Percentiles rank a stretch among this genome's conserved stretches.
Evolutionary conservation across 2,888 invertebrate species (phyloP).

Genomic region (Tinea pellionella): DNA sequence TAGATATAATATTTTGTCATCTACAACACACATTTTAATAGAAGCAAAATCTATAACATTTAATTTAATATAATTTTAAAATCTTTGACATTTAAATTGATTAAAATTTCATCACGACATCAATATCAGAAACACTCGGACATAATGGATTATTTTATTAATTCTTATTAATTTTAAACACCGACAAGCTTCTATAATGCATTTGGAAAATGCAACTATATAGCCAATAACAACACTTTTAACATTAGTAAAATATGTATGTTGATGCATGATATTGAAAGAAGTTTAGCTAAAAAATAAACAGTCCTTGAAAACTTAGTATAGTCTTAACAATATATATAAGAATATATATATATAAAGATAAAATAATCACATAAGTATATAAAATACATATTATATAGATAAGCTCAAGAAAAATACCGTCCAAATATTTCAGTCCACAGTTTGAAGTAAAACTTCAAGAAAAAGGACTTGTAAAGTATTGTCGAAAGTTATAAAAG

Average conservation of each 20-base stretch:
- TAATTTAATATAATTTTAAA: background rate
- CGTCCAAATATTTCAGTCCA: background rate
- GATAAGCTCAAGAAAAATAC: background rate
- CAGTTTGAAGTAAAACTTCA: background rate
- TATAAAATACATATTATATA: background rate
- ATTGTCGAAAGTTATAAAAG: constrained; percentile 44
- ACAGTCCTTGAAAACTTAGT: too few species aligned
- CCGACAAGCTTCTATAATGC: too few species aligned
- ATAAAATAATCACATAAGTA: background rate
- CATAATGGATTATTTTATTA: too few species aligned
- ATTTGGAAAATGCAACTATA: too few species aligned
- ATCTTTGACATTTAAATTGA: too few species aligned
- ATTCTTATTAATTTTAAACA: too few species aligned
- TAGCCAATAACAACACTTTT: too few species aligned
- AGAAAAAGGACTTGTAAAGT: constrained; percentile 32
- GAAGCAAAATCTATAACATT: background rate
- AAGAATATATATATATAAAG: background rate
- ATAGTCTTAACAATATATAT: background rate
- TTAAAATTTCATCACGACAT: too few species aligned
- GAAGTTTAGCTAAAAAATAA: too few species aligned
- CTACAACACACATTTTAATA: background rate
- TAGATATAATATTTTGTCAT: background rate
- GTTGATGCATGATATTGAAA: too few species aligned
- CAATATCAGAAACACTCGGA: too few species aligned
- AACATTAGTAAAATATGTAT: too few species aligned